Evolutionary conservation across 2,888 invertebrate species (phyloP).

Genomic region (Gastrophysa polygoni): DNA sequence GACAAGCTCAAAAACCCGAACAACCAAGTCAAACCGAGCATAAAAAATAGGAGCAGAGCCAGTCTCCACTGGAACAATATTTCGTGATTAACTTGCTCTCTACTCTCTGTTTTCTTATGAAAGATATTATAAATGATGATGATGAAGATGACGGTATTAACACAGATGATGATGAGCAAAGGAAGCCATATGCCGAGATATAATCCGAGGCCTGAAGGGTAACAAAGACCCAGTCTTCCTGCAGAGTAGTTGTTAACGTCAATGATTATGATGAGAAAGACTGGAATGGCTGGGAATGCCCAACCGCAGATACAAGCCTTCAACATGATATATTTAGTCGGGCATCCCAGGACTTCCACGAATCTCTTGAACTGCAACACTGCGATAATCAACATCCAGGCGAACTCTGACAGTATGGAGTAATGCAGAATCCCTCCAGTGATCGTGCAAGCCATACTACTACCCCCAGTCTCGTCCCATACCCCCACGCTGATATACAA

Average conservation of each 20-base stretch:
- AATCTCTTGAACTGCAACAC: conserved; percentile 69
- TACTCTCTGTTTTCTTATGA: conserved; percentile 51
- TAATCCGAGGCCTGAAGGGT: conserved; percentile 62
- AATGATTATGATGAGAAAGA: conserved; percentile 60
- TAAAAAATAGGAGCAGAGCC: conserved; percentile 65
- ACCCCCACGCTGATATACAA: conserved; percentile 41
- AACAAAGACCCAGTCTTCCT: conserved; percentile 58
- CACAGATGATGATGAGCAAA: conserved; percentile 60
- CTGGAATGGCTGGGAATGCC: conserved; percentile 64
- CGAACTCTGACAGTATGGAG: conserved; percentile 69
- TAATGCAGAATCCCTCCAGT: conserved; percentile 69
- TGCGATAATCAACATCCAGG: conserved; percentile 76
- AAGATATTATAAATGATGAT: conserved; percentile 63
- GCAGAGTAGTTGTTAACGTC: conserved; percentile 60
- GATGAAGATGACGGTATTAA: conserved; percentile 65
- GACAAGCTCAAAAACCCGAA: conserved; percentile 63
- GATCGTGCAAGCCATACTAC: conserved; percentile 62
- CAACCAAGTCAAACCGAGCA: conserved; percentile 67
- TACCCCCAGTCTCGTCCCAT: conserved; percentile 58
- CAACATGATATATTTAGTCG: conserved; percentile 56
- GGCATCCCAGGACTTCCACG: conserved; percentile 68
- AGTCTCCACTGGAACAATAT: conserved; percentile 63
- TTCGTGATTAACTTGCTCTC: conserved; percentile 41
- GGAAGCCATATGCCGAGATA: conserved; percentile 65
- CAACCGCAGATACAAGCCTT: conserved; percentile 70